Conservation (phyloP, 2,888 invertebrate genomes). For the Elysia crispata region DNA sequence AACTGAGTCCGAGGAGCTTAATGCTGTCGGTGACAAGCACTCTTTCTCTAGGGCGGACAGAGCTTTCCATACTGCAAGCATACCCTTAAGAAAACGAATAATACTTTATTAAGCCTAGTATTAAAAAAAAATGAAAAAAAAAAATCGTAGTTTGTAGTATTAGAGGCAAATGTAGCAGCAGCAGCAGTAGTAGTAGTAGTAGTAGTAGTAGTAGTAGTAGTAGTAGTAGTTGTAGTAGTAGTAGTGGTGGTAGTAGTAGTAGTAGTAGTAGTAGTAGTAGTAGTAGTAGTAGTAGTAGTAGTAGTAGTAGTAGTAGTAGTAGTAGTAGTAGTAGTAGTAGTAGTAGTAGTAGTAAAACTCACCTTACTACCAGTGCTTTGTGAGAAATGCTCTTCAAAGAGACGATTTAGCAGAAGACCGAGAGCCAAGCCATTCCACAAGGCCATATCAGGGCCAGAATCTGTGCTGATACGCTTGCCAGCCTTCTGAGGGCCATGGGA, state of each 20-base stretch:
- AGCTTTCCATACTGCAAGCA: conserved; percentile 62
- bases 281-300: too few species aligned
- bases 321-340: too few species aligned
- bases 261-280: conserved; percentile 14
- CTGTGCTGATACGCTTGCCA: too few species aligned
- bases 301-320: too few species aligned
- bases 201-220: conserved; percentile 19
- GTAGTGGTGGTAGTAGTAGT: conserved; percentile 13
- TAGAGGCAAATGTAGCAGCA: neutral
- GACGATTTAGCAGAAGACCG: conserved; percentile 63
- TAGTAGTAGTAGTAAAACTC: neutral
- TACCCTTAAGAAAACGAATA: conserved; percentile 54
- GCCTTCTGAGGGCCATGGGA: too few species aligned
- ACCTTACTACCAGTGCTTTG: conserved; percentile 69
- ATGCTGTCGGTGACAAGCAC: conserved; percentile 52
- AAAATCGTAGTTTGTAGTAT: neutral
- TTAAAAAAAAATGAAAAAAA: too few species aligned
- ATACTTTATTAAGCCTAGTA: too few species aligned
- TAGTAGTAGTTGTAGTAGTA: conserved; percentile 16
- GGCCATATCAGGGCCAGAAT: conserved; percentile 58
- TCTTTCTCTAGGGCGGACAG: conserved; percentile 63
- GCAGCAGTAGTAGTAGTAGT: conserved; percentile 13
- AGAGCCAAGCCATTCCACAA: conserved; percentile 65
- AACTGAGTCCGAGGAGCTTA: conserved; percentile 11
- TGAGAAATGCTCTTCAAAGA: conserved; percentile 68